These are phyloP conservation scores for Willowsia nigromaculata DNA, from an alignment of 2,888 invertebrate genomes.

Conservation along the genomic window DNA sequence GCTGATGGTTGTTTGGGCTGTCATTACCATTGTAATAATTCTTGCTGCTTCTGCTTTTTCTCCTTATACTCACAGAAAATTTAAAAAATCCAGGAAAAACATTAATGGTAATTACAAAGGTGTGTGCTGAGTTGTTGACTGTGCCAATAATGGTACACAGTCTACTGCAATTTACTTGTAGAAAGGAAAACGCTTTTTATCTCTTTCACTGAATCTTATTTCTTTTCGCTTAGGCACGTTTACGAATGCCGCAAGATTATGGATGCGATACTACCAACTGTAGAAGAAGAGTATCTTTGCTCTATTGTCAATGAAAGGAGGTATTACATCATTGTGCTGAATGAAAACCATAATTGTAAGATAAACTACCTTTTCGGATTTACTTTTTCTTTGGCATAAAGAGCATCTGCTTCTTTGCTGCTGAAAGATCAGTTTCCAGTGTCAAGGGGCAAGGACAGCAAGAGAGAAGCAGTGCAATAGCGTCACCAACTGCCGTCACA, in stretches of 20 bases:
- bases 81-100: constrained; percentile 35
- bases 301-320: background rate
- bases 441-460: constrained; percentile 77
- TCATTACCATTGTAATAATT: constrained; percentile 45
- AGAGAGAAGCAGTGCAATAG: constrained; percentile 67
- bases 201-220: background rate
- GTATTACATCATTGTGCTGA: background rate
- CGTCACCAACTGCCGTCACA: no score
- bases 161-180: constrained; percentile 7
- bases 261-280: background rate
- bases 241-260: no score
- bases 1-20: constrained; percentile 20
- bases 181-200: background rate
- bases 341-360: background rate
- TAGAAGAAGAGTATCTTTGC: background rate
- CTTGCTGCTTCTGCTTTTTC: constrained; percentile 4
- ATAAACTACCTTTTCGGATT: constrained; percentile 3
- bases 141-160: constrained; percentile 47
- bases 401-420: constrained; percentile 26
- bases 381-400: background rate
- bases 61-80: background rate
- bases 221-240: constrained; percentile 14
- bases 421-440: constrained; percentile 54
- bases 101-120: constrained; percentile 63
- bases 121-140: constrained; percentile 59